These are phyloP conservation scores for Augiades crinisus DNA, from an alignment of 2,888 invertebrate species.

Conservation along the genomic window DNA sequence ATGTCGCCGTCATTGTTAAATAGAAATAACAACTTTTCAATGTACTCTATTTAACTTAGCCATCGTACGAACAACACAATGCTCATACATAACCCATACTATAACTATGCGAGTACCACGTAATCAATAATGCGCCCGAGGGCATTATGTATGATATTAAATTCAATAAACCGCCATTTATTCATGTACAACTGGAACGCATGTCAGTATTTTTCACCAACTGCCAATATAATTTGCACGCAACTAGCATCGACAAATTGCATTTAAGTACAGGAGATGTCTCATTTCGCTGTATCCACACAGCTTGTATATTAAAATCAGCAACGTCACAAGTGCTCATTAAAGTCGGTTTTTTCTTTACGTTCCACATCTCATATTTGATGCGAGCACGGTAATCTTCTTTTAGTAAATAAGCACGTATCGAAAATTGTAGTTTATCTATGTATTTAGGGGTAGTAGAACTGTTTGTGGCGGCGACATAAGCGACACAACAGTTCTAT, in stretches of 20 bases:
- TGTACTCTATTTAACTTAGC: too few relatives aligned
- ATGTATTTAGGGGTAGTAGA: too few relatives aligned
- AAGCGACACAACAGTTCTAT: too few relatives aligned
- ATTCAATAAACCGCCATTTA: conserved; percentile 3
- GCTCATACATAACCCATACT: too few relatives aligned
- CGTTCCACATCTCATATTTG: background rate
- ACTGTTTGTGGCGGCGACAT: too few relatives aligned
- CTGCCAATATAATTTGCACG: conserved; percentile 16
- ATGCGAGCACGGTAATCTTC: background rate
- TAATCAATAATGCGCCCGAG: background rate
- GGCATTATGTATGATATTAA: background rate
- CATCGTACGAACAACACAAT: too few relatives aligned
- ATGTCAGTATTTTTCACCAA: conserved; percentile 5
- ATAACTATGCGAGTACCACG: background rate
- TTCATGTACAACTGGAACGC: background rate
- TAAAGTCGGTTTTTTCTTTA: background rate
- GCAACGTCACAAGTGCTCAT: background rate
- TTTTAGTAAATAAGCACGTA: background rate
- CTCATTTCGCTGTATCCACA: conserved; percentile 13
- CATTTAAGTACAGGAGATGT: conserved; percentile 18
- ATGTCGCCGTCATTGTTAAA: too few relatives aligned
- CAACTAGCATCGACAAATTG: conserved; percentile 6
- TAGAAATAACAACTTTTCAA: too few relatives aligned
- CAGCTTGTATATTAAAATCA: conserved; percentile 3
- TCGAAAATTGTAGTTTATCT: too few relatives aligned